These are phyloP conservation scores for Zaprionus gabonicus DNA, from an alignment of 1,140 invertebrate genomes.

Conservation along the genomic window DNA sequence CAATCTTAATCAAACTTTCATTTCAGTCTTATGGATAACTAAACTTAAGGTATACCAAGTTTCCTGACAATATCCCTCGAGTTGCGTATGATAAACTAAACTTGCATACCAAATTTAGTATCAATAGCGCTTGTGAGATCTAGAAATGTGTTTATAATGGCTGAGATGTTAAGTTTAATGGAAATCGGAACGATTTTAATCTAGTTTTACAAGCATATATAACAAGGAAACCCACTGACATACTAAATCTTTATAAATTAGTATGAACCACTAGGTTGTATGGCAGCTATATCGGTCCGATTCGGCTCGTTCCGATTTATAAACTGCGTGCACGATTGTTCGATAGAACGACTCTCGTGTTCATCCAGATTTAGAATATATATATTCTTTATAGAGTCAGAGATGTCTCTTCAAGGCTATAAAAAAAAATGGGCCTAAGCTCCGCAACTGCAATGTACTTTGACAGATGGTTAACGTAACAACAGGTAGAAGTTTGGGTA, in stretches of 20 bases:
- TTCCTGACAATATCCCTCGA: too few relatives aligned
- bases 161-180: too few relatives aligned
- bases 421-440: background rate
- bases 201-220: background rate
- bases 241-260: background rate
- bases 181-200: too few relatives aligned
- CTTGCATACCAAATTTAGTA: too few relatives aligned
- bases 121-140: too few relatives aligned
- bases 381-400: too few relatives aligned
- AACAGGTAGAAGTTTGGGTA: slow-evolving; percentile 7
- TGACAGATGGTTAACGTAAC: background rate
- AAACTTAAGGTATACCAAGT: too few relatives aligned
- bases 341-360: background rate
- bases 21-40: too few relatives aligned
- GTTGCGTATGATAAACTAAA: too few relatives aligned
- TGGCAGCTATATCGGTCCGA: background rate
- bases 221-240: background rate
- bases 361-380: background rate
- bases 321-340: too few relatives aligned
- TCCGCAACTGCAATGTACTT: background rate
- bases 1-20: too few relatives aligned
- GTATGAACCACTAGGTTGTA: background rate
- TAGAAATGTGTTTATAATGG: too few relatives aligned
- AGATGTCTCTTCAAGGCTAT: background rate
- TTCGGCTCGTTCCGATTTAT: background rate